Base-by-base conservation (phyloP, 1,140 invertebrate species). In the Drosophila oshimai region DNA sequence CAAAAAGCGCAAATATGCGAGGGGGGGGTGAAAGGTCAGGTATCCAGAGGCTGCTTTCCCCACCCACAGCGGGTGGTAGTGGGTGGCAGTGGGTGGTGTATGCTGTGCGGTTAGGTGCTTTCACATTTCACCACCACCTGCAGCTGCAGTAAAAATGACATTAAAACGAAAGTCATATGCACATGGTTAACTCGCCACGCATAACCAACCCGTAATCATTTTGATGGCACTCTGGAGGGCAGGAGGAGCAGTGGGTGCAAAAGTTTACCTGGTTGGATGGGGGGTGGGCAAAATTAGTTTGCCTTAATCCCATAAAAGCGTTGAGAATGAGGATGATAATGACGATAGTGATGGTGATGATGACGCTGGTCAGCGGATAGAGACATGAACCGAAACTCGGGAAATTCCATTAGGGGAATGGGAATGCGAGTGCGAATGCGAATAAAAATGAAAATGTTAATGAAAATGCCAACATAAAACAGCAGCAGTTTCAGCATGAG, bases 121-220 rank as follows among this genome's bases (percentile, higher is more conserved):
- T 18, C 18, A 57, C 45, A 39, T 29, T 42, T 18, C 58, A 62
- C 37, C 47, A 34, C 26, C 53, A 58, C 36, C 68, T 61, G 68
- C 67, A 71, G 45, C 41, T 61, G 67, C 68, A 72, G 54, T 74
- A 73, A 73, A 74, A 74, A 73, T 74, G 58, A 54, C 70, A 74
- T 74, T 73, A 74, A 74, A 73, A 73, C 55, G 47, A 28, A 65
- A 74, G 69, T 64, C 57, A 73, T 62, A 44, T 72, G 69, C 67
- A 72, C 49, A 64, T 73, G 69, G 69, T 36, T 64, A 64, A 74
- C 68, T 61, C 33, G 45, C 37, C 36, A 62, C 47, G 49, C 68
- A 62, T 54, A 73, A 49, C 70, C 44, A 24, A 55, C 42, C 54
- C 74, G 58, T 83, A 84, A 83, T 83, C 79, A 83, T 83, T 83